A percentile compares a stretch with the other conserved stretches of the same genome.
Evolutionary conservation across 2,888 invertebrate species (phyloP).

Genomic region (Caenorhabditis macrosperma): DNA sequence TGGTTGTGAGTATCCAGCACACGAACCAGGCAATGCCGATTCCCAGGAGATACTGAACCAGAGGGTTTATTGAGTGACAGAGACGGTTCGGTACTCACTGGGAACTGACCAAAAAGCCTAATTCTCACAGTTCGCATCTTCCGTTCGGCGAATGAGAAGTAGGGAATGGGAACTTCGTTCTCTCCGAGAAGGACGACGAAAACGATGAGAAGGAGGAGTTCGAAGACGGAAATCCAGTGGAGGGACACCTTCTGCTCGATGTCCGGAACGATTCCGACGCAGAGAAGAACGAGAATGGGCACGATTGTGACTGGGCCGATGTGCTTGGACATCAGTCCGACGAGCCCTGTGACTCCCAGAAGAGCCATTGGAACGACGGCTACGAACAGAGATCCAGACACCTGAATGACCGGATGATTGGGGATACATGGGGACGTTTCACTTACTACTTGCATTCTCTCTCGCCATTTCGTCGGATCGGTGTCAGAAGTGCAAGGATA

Average conservation of each 20-base stretch:
- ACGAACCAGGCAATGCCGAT: constrained; percentile 70
- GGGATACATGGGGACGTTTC: not conserved
- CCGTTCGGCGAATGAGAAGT: constrained; percentile 11
- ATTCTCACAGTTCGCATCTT: constrained; percentile 9
- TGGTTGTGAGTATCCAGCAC: constrained; percentile 65
- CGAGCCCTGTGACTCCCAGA: constrained; percentile 73
- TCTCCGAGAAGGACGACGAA: constrained; percentile 44
- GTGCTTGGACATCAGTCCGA: constrained; percentile 71
- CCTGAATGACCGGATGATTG: constrained; percentile 58
- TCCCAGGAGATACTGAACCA: constrained; percentile 72
- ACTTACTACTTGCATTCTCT: constrained; percentile 46
- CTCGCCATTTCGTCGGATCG: constrained; percentile 34
- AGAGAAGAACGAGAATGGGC: constrained; percentile 74
- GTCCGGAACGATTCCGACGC: constrained; percentile 70
- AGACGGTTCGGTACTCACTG: constrained; percentile 52
- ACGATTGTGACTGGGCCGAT: constrained; percentile 78
- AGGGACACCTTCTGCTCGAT: constrained; percentile 68
- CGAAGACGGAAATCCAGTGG: constrained; percentile 77
- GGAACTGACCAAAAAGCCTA: constrained; percentile 74
- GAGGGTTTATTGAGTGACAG: not conserved
- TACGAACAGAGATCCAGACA: constrained; percentile 72
- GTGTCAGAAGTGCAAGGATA: constrained; percentile 43
- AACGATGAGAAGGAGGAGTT: constrained; percentile 27
- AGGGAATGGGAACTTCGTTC: constrained; percentile 35
- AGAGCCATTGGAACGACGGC: constrained; percentile 72